These are phyloP conservation scores for Coracias cyanogaster DNA, from an alignment of 2,797 vertebrate species.

Conservation along the genomic window DNA sequence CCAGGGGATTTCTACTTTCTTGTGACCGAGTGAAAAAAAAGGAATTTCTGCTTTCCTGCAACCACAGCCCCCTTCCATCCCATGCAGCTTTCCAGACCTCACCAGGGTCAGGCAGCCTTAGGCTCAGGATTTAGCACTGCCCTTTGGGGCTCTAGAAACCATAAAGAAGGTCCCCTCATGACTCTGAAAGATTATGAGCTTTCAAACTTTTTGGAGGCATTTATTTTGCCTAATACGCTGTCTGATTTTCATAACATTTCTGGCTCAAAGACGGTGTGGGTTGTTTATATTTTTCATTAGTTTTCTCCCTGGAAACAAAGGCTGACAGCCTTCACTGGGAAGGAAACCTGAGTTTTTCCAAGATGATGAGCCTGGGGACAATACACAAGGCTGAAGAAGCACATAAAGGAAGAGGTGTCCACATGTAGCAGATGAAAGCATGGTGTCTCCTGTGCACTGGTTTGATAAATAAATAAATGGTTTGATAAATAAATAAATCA, in stretches of 20 bases:
- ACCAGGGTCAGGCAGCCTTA: not conserved
- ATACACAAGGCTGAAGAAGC: not conserved
- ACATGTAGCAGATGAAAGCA: not conserved
- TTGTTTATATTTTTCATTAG: not conserved
- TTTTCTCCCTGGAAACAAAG: not conserved
- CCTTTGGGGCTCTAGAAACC: not conserved
- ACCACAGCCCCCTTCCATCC: not conserved
- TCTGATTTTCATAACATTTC: not conserved
- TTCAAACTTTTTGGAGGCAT: not conserved
- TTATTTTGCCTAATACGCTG: not conserved
- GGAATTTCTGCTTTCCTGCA: not conserved
- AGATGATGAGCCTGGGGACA: not conserved
- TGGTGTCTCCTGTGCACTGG: accelerated
- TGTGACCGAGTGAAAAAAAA: not conserved
- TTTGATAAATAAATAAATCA: not conserved
- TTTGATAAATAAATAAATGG: not conserved
- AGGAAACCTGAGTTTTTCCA: not conserved
- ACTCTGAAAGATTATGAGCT: not conserved
- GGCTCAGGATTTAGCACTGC: not conserved
- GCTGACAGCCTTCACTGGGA: not conserved
- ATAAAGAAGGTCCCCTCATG: not conserved
- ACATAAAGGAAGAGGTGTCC: not conserved
- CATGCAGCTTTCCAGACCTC: not conserved
- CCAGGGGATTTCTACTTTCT: not conserved
- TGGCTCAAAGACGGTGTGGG: not conserved